phyloP scores from a whole-genome alignment of 2,888 invertebrate genomes.

The Tipula helvola region DNA sequence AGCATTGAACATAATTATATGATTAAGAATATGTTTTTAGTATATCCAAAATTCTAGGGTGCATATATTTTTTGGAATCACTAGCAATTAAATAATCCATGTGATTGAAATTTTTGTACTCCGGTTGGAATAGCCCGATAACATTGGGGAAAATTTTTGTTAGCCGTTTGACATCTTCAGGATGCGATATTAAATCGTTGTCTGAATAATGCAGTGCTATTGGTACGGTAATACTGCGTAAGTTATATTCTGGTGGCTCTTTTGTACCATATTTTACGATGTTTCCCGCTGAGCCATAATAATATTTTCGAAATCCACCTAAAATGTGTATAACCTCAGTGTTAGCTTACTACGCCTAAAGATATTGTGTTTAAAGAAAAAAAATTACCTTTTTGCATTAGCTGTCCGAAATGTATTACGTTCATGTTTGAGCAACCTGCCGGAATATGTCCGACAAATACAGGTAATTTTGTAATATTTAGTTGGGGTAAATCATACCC shows the following conservation, averaged over 20 bases:
- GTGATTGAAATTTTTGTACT: constrained; percentile 39
- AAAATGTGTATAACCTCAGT: constrained; percentile 16
- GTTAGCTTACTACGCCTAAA: too few relatives aligned
- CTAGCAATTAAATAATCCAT: constrained; percentile 49
- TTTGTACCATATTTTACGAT: constrained; percentile 36
- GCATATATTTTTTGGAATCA: constrained; percentile 33
- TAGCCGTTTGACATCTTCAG: constrained; percentile 33
- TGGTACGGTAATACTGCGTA: constrained; percentile 40
- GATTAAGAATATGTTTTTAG: background rate
- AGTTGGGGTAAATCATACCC: constrained; percentile 42
- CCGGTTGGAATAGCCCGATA: constrained; percentile 31
- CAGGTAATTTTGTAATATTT: constrained; percentile 40
- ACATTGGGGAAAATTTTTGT: constrained; percentile 12
- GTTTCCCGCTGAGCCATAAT: constrained; percentile 39
- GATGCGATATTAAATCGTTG: constrained; percentile 44
- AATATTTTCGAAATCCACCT: constrained; percentile 38
- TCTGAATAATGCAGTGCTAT: constrained; percentile 46
- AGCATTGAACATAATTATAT: too few relatives aligned
- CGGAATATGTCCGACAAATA: constrained; percentile 45
- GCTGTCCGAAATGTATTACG: constrained; percentile 47
- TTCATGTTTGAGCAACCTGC: constrained; percentile 51
- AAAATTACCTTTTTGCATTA: constrained; percentile 23
- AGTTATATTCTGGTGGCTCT: constrained; percentile 41
- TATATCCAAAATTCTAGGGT: background rate
- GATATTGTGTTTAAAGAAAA: too few relatives aligned